These are phyloP conservation scores for Drosophila austrosaltans DNA, from an alignment of 2,888 invertebrate genomes.

Conservation along the genomic window DNA sequence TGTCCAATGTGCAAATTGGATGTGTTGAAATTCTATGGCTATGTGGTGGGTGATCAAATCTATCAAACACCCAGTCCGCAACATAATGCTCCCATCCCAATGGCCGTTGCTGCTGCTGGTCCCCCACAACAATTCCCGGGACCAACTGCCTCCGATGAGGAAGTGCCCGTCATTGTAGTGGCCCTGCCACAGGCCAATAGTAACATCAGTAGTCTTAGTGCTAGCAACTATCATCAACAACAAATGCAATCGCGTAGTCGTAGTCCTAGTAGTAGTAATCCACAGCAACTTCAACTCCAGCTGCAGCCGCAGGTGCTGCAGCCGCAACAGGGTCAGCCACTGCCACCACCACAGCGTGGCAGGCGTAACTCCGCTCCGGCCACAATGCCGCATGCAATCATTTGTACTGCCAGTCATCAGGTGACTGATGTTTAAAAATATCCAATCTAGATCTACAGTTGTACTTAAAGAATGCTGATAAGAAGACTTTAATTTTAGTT, in stretches of 20 bases:
- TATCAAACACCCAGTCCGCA: constrained; percentile 81
- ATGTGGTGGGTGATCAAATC: constrained; percentile 88
- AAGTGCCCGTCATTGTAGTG: constrained; percentile 78
- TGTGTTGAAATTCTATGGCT: constrained; percentile 94
- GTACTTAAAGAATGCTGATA: constrained; percentile 43
- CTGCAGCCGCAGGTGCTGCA: constrained; percentile 21
- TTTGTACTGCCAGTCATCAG: constrained; percentile 81
- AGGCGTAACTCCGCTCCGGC: constrained; percentile 71
- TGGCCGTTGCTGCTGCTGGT: constrained; percentile 27
- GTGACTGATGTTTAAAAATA: constrained; percentile 82
- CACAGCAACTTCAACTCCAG: constrained; percentile 47
- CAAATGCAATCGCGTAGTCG: constrained; percentile 46
- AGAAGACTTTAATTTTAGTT: constrained; percentile 49
- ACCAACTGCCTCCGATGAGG: constrained; percentile 43
- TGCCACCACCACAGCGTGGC: constrained; percentile 37
- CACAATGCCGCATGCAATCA: constrained; percentile 62
- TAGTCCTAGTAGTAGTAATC: constrained; percentile 69
- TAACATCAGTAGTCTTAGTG: constrained; percentile 65
- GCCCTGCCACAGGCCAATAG: constrained; percentile 60
- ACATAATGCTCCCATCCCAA: constrained; percentile 55
- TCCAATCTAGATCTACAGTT: constrained; percentile 5
- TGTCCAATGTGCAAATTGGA: constrained; percentile 99
- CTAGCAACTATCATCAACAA: constrained; percentile 59
- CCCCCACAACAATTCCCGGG: background rate
- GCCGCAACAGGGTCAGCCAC: background rate